Conservation (phyloP, 2,113 vertebrate genomes). For the Uria lomvia region DNA sequence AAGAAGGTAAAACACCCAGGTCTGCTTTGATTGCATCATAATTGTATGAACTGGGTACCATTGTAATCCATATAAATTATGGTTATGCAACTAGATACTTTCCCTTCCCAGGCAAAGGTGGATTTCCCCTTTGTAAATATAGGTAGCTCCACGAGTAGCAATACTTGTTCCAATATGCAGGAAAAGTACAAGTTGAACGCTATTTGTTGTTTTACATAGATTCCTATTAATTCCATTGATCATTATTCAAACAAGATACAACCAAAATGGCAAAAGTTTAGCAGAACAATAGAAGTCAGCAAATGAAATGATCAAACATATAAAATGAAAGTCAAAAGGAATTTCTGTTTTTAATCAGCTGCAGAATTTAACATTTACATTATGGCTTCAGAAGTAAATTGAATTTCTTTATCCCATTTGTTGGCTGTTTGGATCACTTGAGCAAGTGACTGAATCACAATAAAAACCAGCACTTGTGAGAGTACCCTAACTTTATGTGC, state of each 20-base stretch:
- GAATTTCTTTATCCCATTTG: background rate
- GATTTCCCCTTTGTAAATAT: background rate
- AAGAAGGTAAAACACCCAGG: background rate
- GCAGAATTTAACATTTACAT: background rate
- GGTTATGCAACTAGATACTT: background rate
- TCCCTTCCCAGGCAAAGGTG: background rate
- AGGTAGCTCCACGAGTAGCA: background rate
- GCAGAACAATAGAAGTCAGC: background rate
- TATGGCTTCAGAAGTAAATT: background rate
- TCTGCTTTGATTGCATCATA: background rate
- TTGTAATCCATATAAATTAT: background rate
- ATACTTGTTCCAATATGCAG: background rate
- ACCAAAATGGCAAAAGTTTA: background rate
- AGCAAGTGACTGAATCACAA: background rate
- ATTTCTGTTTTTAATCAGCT: background rate
- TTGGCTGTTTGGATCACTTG: fast-evolving
- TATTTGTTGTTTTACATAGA: background rate
- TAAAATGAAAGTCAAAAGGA: background rate
- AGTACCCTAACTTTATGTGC: background rate
- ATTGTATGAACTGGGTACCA: background rate
- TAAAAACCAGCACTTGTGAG: background rate
- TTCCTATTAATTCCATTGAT: background rate
- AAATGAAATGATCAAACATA: background rate
- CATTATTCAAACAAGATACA: background rate
- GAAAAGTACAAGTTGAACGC: background rate